Base-by-base conservation (phyloP, 2,113 vertebrate genomes). In the Microtus richardsoni region DNA sequence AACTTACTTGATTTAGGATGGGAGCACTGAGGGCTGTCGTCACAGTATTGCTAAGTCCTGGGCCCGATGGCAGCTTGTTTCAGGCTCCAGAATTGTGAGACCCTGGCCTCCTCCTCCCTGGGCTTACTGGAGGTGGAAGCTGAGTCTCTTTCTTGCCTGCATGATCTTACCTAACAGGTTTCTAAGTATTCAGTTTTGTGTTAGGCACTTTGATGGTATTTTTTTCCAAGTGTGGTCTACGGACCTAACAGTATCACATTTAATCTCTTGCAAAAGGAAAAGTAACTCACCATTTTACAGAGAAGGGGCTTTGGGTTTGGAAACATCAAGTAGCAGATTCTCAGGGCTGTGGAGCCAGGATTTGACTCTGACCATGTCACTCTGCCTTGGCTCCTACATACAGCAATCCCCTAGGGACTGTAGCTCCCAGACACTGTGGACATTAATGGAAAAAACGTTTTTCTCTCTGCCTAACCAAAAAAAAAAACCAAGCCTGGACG, bases 261-360 rank as follows among this genome's bases (percentile, higher is more conserved):
- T 78, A 70, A 75, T 75, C 30, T 30, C 49, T 83, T 44, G 41
- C n/a, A 33, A 41, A 24, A 49, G 12, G 21, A 83, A 78, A 70
- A 68, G 7, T 4, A 22, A 9, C 21, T 64, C 21, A 39, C 10
- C 22, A 39, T 68, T 74, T 92, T n/a, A 28, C 30, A 14, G 26
- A 19, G 3, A 83, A 64, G 41, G 80, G 49, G 33, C 14, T 16
- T 13, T 2, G 39, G 24, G 41, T 49, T 60, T 82, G n/a, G 58
- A 85, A 58, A 86, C 24, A n/a, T 13, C 7, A 66, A 60, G 70
- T 0, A 68, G 78, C 44, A 71, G 33, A 71, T 54, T 58, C 33
- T 5, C 19, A 30, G 26, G 11, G 8, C 17, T 0, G 1, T 7
- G 0, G 8, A 71, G 41, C 52, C 73, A 0, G 8, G 66, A 66